A percentile compares a stretch with the other conserved stretches of the same genome.
Conservation (phyloP, 2,888 invertebrate species). For the Andrena minutula region DNA sequence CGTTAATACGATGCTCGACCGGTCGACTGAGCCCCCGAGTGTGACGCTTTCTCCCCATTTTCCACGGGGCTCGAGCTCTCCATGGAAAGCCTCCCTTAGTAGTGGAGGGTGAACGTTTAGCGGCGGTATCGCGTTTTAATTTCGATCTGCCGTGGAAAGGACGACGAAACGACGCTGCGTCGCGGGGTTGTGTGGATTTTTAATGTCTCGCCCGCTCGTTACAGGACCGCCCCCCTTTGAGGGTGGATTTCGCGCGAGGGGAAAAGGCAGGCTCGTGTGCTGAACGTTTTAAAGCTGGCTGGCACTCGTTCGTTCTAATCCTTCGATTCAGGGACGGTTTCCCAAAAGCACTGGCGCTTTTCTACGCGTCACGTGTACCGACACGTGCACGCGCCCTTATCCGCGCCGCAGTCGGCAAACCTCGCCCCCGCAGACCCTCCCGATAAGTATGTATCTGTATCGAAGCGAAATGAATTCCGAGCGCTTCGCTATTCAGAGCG, state of each 20-base stretch:
- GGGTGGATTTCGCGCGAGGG: conserved; percentile 10
- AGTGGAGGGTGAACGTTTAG: background rate
- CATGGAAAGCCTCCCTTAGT: background rate
- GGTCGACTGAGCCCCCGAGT: background rate
- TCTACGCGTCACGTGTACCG: background rate
- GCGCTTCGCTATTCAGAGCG: conserved; percentile 23
- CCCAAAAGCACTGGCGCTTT: background rate
- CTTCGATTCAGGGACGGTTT: conserved; percentile 1
- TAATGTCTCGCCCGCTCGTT: conserved; percentile 21
- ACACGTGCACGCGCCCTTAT: conserved; percentile 12
- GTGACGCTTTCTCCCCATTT: background rate
- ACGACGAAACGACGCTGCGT: background rate
- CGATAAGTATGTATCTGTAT: conserved; percentile 29
- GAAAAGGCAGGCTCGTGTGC: background rate
- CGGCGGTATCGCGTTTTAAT: conserved; percentile 30
- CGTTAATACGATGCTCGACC: background rate
- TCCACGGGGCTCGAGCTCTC: background rate
- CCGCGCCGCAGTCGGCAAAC: conserved; percentile 25
- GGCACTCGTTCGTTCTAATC: conserved; percentile 16
- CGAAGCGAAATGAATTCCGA: conserved; percentile 45
- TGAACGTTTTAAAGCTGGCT: conserved; percentile 33
- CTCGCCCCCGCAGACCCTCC: background rate
- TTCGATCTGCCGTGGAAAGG: conserved; percentile 3
- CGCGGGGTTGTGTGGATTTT: conserved; percentile 1
- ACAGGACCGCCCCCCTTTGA: background rate